These are phyloP conservation scores for Galaxea fascicularis DNA, from an alignment of 92 coral and sea anemone species.

Conservation along the genomic window DNA sequence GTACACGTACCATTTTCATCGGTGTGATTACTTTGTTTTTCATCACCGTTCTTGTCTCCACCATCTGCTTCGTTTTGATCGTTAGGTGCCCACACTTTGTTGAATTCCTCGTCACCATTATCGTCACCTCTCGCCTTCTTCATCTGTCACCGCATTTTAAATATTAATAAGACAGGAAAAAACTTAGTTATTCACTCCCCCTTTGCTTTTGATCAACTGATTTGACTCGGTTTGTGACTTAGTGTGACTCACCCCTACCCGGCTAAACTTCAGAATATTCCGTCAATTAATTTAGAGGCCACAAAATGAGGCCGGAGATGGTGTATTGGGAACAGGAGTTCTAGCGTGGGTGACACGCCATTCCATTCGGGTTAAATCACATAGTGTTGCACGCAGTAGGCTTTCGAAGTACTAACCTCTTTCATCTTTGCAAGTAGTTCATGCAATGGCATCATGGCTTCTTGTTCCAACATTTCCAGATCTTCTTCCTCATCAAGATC, in stretches of 20 bases:
- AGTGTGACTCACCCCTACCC: no score
- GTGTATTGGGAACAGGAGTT: no score
- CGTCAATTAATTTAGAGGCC: no score
- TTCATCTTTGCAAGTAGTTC: conserved; percentile 86
- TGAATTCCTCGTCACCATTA: not conserved
- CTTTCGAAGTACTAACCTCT: conserved; percentile 54
- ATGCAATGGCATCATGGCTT: conserved; percentile 84
- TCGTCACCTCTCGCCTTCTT: conserved; percentile 16
- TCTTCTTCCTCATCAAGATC: conserved; percentile 87
- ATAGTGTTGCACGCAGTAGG: not conserved
- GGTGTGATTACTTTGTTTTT: not conserved
- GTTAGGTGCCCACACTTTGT: not conserved
- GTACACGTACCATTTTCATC: not conserved
- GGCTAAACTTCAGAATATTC: no score
- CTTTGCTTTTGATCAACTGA: no score
- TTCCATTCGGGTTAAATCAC: not conserved
- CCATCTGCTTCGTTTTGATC: not conserved
- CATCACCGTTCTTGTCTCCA: not conserved
- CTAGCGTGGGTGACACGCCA: no score
- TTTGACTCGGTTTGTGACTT: no score
- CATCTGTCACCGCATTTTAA: not conserved
- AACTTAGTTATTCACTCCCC: no score
- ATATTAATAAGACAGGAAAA: not conserved
- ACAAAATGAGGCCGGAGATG: no score
- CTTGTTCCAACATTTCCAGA: conserved; percentile 78